Percentiles rank a stretch among this genome's conserved stretches.
These are phyloP conservation scores for Sinelater perroti DNA, from an alignment of 2,888 invertebrate species.

Conservation along the genomic window DNA sequence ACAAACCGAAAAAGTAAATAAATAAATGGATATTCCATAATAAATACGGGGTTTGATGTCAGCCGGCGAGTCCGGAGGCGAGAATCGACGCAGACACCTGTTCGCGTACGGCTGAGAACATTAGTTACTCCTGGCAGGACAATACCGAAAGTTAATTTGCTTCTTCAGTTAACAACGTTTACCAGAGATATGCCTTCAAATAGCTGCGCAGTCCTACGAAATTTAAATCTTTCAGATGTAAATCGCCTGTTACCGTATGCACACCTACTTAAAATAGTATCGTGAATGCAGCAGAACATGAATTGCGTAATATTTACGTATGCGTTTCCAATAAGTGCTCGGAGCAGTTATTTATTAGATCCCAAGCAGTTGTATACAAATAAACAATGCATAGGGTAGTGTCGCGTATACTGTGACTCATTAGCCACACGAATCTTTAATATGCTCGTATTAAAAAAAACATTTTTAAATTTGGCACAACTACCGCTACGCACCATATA, in stretches of 20 bases:
- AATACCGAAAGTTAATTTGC: conserved; percentile 59
- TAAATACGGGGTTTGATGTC: conserved; percentile 26
- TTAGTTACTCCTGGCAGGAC: conserved; percentile 57
- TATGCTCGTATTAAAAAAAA: too few species aligned
- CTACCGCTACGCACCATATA: too few species aligned
- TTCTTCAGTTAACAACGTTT: conserved; percentile 54
- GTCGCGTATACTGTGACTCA: too few species aligned
- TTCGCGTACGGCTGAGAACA: conserved; percentile 48
- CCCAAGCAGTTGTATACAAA: too few species aligned
- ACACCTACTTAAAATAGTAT: conserved; percentile 9
- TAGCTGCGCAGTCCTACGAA: conserved; percentile 34
- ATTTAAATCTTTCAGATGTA: conserved; percentile 26
- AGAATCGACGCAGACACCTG: conserved; percentile 52
- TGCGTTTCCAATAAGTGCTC: background rate
- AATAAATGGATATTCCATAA: conserved; percentile 22
- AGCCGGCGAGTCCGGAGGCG: conserved; percentile 44
- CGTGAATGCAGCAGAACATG: background rate
- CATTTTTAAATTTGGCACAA: too few species aligned
- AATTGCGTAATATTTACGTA: background rate
- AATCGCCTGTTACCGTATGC: conserved; percentile 1
- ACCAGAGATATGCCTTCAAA: conserved; percentile 42
- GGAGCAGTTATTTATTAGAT: background rate
- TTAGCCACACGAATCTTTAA: too few species aligned
- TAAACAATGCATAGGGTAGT: too few species aligned
- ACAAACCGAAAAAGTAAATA: conserved; percentile 16